Percentiles rank a stretch among this genome's conserved stretches.
These are phyloP conservation scores for Drosophila pseudotakahashii DNA, from an alignment of 2,888 invertebrate genomes.

Conservation along the genomic window DNA sequence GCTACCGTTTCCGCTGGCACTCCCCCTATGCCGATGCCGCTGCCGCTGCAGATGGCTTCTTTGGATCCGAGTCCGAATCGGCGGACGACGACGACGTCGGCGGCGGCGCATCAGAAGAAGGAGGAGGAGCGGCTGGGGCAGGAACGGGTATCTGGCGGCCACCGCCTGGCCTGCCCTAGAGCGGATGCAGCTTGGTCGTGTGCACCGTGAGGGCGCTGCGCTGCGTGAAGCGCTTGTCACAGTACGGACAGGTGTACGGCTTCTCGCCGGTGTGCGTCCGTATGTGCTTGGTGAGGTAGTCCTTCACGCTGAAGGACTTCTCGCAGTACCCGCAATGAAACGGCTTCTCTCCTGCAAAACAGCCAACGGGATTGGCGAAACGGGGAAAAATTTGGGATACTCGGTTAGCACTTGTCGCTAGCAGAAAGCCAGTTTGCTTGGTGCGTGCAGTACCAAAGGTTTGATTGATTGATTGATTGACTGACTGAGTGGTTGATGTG, in stretches of 20 bases:
- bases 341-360: slow-evolving; percentile 82
- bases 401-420: slow-evolving; percentile 35
- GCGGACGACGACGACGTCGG: neutral
- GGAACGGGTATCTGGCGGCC: slow-evolving; percentile 60
- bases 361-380: slow-evolving; percentile 18
- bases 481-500: slow-evolving; percentile 44
- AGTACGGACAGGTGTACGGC: slow-evolving; percentile 83
- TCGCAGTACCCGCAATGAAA: slow-evolving; percentile 83
- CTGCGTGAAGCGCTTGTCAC: slow-evolving; percentile 83
- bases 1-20: slow-evolving; percentile 15
- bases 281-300: slow-evolving; percentile 84
- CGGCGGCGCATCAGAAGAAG: slow-evolving; percentile 1
- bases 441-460: slow-evolving; percentile 73
- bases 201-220: slow-evolving; percentile 83
- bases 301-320: slow-evolving; percentile 84
- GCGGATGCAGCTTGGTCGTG: slow-evolving; percentile 83
- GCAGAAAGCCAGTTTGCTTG: slow-evolving; percentile 37
- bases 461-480: slow-evolving; percentile 62
- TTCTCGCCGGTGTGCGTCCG: slow-evolving; percentile 84
- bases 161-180: slow-evolving; percentile 81
- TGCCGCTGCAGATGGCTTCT: slow-evolving; percentile 51
- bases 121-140: slow-evolving; percentile 34
- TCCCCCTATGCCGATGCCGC: slow-evolving; percentile 40
- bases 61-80: slow-evolving; percentile 53
- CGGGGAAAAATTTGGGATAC: slow-evolving; percentile 38